phyloP scores from a whole-genome alignment of 2,113 vertebrate genomes.

The Antennarius striatus region DNA sequence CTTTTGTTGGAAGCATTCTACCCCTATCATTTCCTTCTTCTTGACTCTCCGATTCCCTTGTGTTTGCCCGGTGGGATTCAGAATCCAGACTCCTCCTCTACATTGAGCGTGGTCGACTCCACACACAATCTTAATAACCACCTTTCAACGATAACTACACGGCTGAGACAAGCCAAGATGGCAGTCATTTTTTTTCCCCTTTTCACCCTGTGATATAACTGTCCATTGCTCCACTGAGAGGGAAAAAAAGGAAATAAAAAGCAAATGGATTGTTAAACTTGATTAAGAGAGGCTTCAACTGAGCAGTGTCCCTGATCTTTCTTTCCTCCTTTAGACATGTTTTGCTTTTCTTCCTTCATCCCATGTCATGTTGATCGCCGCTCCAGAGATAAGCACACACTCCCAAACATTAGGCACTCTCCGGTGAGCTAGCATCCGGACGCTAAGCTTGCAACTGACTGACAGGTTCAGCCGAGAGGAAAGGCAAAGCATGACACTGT shows the following conservation, averaged over 20 bases:
- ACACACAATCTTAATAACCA: constrained; percentile 70
- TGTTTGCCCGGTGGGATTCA: constrained; percentile 19
- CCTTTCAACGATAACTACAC: constrained; percentile 70
- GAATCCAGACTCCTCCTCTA: constrained; percentile 18
- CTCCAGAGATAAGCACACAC: constrained; percentile 38
- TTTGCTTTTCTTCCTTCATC: constrained; percentile 37
- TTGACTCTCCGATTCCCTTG: constrained; percentile 15
- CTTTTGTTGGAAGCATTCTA: not conserved
- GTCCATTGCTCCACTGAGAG: constrained; percentile 48
- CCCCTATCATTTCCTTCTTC: constrained; percentile 24
- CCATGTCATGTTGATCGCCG: constrained; percentile 20
- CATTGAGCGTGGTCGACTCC: constrained; percentile 36
- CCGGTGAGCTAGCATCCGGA: constrained; percentile 42
- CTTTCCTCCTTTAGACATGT: constrained; percentile 25
- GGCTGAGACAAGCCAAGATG: constrained; percentile 56
- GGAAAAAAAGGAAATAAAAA: constrained; percentile 26
- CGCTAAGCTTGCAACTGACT: constrained; percentile 71
- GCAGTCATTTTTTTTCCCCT: constrained; percentile 52
- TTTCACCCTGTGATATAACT: constrained; percentile 46
- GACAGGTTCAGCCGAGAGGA: constrained; percentile 78
- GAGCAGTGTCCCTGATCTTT: constrained; percentile 21
- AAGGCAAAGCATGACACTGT: constrained; percentile 57
- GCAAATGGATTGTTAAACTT: constrained; percentile 75
- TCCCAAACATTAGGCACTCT: constrained; percentile 36
- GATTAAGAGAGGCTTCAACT: constrained; percentile 69